Percentiles rank a stretch among this genome's conserved stretches.
phyloP scores from a whole-genome alignment of 2,113 vertebrate species.

The Toxostoma redivivum region DNA sequence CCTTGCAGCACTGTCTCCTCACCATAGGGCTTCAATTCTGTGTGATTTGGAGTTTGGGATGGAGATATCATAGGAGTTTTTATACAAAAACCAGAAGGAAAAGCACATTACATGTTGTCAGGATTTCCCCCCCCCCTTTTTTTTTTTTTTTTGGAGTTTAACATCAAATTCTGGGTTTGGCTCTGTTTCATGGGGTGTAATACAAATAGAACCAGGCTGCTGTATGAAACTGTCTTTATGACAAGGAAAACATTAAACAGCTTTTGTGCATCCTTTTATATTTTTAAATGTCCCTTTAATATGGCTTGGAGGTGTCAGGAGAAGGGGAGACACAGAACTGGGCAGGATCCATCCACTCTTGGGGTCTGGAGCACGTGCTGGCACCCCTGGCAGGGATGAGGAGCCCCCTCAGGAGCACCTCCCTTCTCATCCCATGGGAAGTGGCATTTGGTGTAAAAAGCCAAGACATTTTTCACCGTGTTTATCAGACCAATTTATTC shows the following conservation, averaged over 20 bases:
- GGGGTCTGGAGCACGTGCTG: accelerated
- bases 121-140: neutral
- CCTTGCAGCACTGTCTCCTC: neutral
- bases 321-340: neutral
- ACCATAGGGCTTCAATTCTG: neutral
- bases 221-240: neutral
- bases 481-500: neutral
- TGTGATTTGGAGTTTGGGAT: neutral
- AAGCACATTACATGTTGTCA: neutral
- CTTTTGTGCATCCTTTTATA: neutral
- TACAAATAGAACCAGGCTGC: neutral
- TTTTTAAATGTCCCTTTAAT: neutral
- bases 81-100: neutral
- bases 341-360: neutral
- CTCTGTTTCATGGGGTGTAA: neutral
- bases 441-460: neutral
- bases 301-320: neutral
- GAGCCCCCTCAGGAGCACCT: neutral
- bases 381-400: neutral
- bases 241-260: neutral
- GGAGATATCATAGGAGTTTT: neutral
- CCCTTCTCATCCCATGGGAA: neutral
- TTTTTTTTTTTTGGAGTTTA: neutral
- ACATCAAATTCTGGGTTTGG: neutral
- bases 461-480: neutral